Evolutionary conservation across 2,797 vertebrate genomes (phyloP), one percentile per base, ranked within the genome.

Genomic region (Chanos chanos): DNA sequence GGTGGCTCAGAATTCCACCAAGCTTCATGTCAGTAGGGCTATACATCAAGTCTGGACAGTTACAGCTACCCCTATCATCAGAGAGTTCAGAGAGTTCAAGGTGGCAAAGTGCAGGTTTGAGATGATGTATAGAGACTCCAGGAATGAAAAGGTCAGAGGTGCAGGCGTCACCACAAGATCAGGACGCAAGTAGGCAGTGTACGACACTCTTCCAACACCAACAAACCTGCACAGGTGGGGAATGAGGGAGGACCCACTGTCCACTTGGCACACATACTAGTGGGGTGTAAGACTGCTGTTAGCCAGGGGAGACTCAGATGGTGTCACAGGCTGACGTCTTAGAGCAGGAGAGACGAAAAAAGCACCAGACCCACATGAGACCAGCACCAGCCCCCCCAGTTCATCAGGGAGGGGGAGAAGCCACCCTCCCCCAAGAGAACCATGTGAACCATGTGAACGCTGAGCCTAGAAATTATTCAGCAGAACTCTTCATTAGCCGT

Each of bases 251-350:
- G 50, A 54, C 61, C 50, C 61, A 45, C 10, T 54, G 27, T 30
- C 45, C 28, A 60, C 12, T 13, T 61, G 45, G 45, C 58, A 2
- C 58, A 61, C 39, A 39, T 66, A 4, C 9, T 45, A 8, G 5
- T 31, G 2, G 34, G 53, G 7, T 65, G 36, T 30, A 40, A 58
- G 30, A 65, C 44, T 28, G 44, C 15, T 15, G 34, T 65, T 4
- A 50, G 9, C 21, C 51, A 55, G 18, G 39, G 60, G 16, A 53
- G 37, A n/a, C 62, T 62, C 19, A 62, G 47, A 24, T 45, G 33
- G 33, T 4, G 30, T 10, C 27, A 30, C 27, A 37, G 7, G n/a
- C 1, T 37, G 43, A 43, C 18, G 18, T 18, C 18, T 21, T 21
- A 43, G 18, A 47, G 18, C 40, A 59, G 28, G 18, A 60, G 30